phyloP scores from a whole-genome alignment of 2,888 invertebrate genomes.

The Copidosoma aretas region DNA sequence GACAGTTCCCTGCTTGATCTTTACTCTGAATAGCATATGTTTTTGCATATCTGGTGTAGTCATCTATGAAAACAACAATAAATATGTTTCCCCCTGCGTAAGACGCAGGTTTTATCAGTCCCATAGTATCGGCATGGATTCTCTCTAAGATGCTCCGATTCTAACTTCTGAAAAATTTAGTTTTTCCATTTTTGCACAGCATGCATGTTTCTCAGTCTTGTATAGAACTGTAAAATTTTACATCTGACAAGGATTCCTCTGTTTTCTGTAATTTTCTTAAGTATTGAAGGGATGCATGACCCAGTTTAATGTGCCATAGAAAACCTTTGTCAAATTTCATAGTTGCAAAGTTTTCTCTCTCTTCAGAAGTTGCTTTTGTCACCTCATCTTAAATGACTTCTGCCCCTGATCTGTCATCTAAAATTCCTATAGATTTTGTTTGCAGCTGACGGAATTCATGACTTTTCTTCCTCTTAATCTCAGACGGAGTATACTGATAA shows the following conservation, averaged over 20 bases:
- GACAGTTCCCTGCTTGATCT: conserved; percentile 35
- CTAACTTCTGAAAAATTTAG: conserved; percentile 24
- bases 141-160: conserved; percentile 15
- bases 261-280: neutral
- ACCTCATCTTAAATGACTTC: neutral
- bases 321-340: neutral
- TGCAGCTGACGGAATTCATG: neutral
- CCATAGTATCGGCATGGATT: conserved; percentile 42
- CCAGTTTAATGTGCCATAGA: neutral
- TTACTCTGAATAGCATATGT: conserved; percentile 40
- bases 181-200: neutral
- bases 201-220: neutral
- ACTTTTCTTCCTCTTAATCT: neutral
- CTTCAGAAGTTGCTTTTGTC: neutral
- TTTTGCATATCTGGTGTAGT: conserved; percentile 39
- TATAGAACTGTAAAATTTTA: neutral
- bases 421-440: neutral
- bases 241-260: neutral
- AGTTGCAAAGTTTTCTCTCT: neutral
- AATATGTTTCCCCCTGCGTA: conserved; percentile 36
- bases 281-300: neutral
- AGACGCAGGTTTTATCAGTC: conserved; percentile 41
- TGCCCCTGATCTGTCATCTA: too few species aligned
- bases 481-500: neutral
- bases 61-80: conserved; percentile 40